Evolutionary conservation across 1,140 invertebrate species (phyloP).

Genomic region (Adoxophyes honmai): DNA sequence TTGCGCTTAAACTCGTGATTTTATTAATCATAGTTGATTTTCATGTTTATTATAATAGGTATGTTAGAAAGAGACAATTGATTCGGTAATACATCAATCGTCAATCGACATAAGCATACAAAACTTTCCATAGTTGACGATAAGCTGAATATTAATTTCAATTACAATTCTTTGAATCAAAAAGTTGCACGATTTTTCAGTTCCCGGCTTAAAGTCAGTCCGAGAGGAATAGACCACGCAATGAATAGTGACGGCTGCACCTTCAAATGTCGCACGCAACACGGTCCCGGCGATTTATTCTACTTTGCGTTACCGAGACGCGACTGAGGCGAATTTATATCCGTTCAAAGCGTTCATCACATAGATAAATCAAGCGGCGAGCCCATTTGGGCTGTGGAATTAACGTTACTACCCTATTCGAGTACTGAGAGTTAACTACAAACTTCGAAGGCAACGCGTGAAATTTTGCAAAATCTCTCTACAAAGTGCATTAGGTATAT

Average conservation of each 20-base stretch:
- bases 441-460: no score
- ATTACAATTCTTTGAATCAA: not conserved
- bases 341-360: constrained; percentile 16
- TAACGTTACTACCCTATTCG: not conserved
- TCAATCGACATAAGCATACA: no score
- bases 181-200: not conserved
- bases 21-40: no score
- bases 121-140: no score
- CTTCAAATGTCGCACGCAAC: constrained; percentile 42
- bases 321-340: constrained; percentile 12
- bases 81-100: no score
- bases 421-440: no score
- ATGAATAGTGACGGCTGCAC: constrained; percentile 44
- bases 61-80: no score
- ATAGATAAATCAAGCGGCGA: constrained; percentile 14
- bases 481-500: no score
- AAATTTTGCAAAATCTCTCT: no score
- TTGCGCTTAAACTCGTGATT: no score
- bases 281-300: constrained; percentile 54
- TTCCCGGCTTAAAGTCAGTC: constrained; percentile 3
- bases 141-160: no score
- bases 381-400: constrained; percentile 12
- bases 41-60: no score
- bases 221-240: constrained; percentile 32
- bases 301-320: constrained; percentile 41